Conservation (phyloP, 2,888 invertebrate species). For the Steinernema hermaphroditum region DNA sequence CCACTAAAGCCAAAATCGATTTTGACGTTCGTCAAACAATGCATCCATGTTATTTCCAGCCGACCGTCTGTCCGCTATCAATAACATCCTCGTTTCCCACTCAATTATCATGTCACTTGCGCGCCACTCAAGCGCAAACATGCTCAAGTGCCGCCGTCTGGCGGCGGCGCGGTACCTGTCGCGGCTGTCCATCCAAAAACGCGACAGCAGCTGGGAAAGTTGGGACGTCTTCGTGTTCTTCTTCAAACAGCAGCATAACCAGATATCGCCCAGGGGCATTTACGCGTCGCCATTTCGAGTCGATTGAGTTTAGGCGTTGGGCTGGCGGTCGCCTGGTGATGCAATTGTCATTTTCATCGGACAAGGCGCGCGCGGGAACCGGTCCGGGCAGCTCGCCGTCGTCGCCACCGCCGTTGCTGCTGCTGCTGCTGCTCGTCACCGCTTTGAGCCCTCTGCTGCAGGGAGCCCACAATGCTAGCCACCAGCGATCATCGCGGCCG, state of each 20-base stretch:
- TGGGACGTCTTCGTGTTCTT: not conserved
- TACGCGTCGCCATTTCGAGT: not conserved
- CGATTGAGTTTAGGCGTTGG: not conserved
- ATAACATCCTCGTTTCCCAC: constrained; percentile 18
- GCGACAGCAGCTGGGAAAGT: not conserved
- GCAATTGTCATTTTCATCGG: constrained; percentile 23
- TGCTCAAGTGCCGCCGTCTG: not conserved
- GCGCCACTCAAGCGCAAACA: not conserved
- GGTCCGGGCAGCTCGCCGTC: no score
- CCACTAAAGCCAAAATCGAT: not conserved
- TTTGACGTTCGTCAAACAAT: not conserved
- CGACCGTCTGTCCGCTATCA: not conserved
- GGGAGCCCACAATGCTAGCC: constrained; percentile 18
- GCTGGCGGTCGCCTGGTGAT: not conserved
- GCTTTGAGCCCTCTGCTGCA: not conserved
- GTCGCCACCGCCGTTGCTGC: no score
- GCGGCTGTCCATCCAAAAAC: not conserved
- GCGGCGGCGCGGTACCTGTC: not conserved
- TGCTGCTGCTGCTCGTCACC: not conserved
- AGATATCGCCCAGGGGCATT: not conserved
- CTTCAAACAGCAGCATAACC: not conserved
- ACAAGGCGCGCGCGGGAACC: constrained; percentile 10
- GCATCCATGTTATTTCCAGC: not conserved
- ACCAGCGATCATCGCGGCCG: constrained; percentile 4
- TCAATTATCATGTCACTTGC: not conserved